phyloP scores from a whole-genome alignment of 2,797 vertebrate genomes.

The Lindbergichthys nudifrons region DNA sequence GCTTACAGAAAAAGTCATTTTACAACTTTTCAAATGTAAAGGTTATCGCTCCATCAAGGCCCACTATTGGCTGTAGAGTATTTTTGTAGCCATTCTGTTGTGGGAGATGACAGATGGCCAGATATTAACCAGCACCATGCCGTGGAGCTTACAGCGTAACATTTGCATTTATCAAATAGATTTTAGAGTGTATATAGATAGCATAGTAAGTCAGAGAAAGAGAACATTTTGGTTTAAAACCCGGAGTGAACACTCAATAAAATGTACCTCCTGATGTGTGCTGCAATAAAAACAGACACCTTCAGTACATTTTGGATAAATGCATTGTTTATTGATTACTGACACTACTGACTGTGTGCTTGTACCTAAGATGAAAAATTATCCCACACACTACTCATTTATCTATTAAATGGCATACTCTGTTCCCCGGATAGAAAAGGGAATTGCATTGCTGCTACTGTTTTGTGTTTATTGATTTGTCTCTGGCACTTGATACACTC shows the following conservation, averaged over 20 bases:
- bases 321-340: constrained; percentile 57
- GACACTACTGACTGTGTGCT: constrained; percentile 46
- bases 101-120: constrained; percentile 36
- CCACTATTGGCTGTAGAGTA: constrained; percentile 1
- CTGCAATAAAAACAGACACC: constrained; percentile 43
- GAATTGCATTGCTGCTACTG: constrained; percentile 47
- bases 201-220: neutral
- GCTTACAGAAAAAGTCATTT: constrained; percentile 5
- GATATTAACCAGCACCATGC: constrained; percentile 12
- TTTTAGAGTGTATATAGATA: neutral
- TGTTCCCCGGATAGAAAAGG: constrained; percentile 27
- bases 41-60: constrained; percentile 27
- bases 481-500: constrained; percentile 19
- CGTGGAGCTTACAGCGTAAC: constrained; percentile 32
- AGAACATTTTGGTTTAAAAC: constrained; percentile 6
- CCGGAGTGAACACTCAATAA: constrained; percentile 17
- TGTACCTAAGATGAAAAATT: constrained; percentile 53
- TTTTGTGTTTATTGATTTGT: constrained; percentile 69
- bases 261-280: constrained; percentile 23
- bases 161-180: constrained; percentile 40
- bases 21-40: constrained; percentile 37
- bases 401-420: constrained; percentile 50
- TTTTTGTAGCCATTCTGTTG: constrained; percentile 33
- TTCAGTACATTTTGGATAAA: constrained; percentile 50
- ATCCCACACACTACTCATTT: constrained; percentile 39